Evolutionary conservation across 2,797 vertebrate species (phyloP).

Genomic region (Chloroceryle amazona): DNA sequence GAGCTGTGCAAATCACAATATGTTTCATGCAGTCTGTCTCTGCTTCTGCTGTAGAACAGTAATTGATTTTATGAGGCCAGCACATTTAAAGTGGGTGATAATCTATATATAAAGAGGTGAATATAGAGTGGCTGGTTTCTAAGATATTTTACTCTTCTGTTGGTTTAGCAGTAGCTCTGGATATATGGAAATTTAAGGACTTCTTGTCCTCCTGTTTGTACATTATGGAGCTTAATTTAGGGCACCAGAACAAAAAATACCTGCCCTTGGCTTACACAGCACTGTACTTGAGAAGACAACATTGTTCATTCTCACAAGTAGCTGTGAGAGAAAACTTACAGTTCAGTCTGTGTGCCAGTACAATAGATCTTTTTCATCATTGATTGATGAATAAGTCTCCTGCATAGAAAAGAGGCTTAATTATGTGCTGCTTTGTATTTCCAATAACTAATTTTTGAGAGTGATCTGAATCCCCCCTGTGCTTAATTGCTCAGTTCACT

Average conservation of each 20-base stretch:
- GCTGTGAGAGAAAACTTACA: background rate
- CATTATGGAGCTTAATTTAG: background rate
- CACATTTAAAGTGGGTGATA: background rate
- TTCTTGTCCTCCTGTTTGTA: background rate
- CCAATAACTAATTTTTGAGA: background rate
- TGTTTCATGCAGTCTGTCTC: constrained; percentile 19
- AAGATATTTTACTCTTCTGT: background rate
- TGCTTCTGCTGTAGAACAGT: background rate
- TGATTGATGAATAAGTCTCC: background rate
- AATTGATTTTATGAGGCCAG: background rate
- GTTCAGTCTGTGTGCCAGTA: background rate
- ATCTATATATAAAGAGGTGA: background rate
- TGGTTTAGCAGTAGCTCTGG: background rate
- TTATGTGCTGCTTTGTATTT: background rate
- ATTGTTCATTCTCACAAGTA: background rate
- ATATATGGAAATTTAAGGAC: background rate
- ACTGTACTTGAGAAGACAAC: background rate
- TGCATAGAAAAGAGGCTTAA: background rate
- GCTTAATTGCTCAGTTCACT: background rate
- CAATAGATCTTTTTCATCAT: background rate
- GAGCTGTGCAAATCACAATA: background rate
- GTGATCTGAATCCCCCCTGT: background rate
- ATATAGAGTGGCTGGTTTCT: background rate
- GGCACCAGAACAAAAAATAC: background rate
- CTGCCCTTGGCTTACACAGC: background rate